Evolutionary conservation across 2,888 invertebrate species (phyloP).

Genomic region (Erebia palarica): DNA sequence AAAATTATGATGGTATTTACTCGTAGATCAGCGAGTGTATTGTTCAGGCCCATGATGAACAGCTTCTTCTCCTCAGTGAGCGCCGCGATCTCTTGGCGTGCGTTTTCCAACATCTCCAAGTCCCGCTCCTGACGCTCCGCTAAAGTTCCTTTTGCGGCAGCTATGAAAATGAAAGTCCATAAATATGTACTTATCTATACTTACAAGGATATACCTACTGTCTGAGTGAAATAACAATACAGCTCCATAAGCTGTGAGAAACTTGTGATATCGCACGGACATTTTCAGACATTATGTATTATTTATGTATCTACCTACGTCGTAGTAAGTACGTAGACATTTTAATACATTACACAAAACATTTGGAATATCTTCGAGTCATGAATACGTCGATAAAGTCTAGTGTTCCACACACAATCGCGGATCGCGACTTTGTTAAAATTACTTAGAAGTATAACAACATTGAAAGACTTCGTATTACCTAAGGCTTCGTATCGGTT

Average conservation of each 20-base stretch:
- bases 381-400: too few species aligned
- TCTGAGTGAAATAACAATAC: background rate
- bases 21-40: slow-evolving; percentile 82
- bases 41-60: slow-evolving; percentile 84
- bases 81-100: slow-evolving; percentile 81
- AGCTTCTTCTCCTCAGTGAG: slow-evolving; percentile 84
- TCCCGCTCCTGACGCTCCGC: slow-evolving; percentile 81
- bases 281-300: too few species aligned
- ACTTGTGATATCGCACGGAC: too few species aligned
- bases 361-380: too few species aligned
- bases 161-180: slow-evolving; percentile 45
- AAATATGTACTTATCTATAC: too few species aligned
- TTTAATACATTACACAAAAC: too few species aligned
- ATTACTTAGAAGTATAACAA: too few species aligned
- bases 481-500: slow-evolving; percentile 84
- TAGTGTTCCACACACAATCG: too few species aligned
- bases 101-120: slow-evolving; percentile 81
- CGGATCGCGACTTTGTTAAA: too few species aligned
- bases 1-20: slow-evolving; percentile 44
- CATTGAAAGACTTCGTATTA: slow-evolving; percentile 44
- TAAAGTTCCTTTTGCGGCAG: slow-evolving; percentile 81
- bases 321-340: too few species aligned
- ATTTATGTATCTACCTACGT: too few species aligned
- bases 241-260: too few species aligned
- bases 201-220: background rate